Evolutionary conservation across 2,797 vertebrate genomes (phyloP).

Genomic region (Spinus pinus): DNA sequence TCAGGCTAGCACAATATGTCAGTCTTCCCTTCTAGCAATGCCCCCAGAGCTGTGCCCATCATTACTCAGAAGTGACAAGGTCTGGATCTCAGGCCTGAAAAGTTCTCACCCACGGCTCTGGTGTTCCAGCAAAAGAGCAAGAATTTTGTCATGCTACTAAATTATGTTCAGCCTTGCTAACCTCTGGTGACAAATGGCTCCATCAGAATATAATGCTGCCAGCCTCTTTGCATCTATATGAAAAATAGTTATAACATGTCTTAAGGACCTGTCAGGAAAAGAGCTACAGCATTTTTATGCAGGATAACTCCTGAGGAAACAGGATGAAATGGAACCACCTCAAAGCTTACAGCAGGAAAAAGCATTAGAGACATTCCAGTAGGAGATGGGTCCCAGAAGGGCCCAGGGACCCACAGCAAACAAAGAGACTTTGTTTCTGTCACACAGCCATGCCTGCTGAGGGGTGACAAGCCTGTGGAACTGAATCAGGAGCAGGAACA

Average conservation of each 20-base stretch:
- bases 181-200: background rate
- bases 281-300: slow-evolving; percentile 3
- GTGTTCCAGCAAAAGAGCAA: slow-evolving; percentile 13
- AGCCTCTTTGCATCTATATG: background rate
- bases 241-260: slow-evolving; percentile 42
- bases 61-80: background rate
- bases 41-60: background rate
- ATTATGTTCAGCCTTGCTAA: slow-evolving; percentile 17
- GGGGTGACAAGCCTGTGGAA: background rate
- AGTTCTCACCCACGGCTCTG: background rate
- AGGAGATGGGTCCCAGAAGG: background rate
- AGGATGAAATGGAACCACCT: background rate
- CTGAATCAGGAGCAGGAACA: background rate
- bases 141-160: background rate
- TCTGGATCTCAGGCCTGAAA: background rate
- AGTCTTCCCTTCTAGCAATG: background rate
- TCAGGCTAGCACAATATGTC: background rate
- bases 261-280: background rate
- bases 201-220: slow-evolving; percentile 28
- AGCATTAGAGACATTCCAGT: background rate
- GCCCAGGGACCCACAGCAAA: background rate
- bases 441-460: background rate
- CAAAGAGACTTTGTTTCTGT: background rate
- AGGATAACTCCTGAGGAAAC: background rate
- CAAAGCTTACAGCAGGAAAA: background rate